Evolutionary conservation across 2,113 vertebrate species (phyloP).

Genomic region (Corapipo altera): DNA sequence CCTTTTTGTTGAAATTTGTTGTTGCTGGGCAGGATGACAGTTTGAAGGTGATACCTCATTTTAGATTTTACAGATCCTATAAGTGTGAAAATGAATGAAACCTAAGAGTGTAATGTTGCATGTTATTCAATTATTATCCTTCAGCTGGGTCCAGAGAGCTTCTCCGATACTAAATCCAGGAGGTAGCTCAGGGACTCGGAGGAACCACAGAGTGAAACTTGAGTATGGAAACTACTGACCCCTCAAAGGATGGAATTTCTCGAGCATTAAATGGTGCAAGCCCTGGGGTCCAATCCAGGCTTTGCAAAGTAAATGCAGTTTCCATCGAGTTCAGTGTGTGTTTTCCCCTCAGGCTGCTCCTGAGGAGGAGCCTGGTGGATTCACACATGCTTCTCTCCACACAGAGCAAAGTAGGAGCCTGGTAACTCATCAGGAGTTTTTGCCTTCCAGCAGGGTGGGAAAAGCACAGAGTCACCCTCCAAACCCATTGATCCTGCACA

Average conservation of each 20-base stretch:
- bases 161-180: neutral
- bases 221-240: neutral
- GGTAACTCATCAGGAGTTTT: neutral
- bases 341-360: neutral
- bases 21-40: slow-evolving; percentile 28
- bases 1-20: neutral
- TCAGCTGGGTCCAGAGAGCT: slow-evolving; percentile 1
- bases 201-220: neutral
- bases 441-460: neutral
- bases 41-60: slow-evolving; percentile 15
- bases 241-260: neutral
- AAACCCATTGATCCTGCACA: rapidly evolving
- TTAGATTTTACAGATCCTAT: slow-evolving; percentile 21
- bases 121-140: slow-evolving; percentile 47
- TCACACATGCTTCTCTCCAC: neutral
- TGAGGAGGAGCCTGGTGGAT: neutral
- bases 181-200: neutral
- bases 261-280: neutral
- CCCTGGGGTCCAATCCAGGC: neutral
- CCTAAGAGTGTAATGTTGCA: slow-evolving; percentile 35
- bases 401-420: neutral
- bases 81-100: slow-evolving; percentile 54
- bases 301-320: neutral
- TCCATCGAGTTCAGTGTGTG: neutral
- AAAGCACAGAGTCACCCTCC: neutral